Evolutionary conservation across 2,888 invertebrate genomes (phyloP).

Genomic region (Drosophila longiperda): DNA sequence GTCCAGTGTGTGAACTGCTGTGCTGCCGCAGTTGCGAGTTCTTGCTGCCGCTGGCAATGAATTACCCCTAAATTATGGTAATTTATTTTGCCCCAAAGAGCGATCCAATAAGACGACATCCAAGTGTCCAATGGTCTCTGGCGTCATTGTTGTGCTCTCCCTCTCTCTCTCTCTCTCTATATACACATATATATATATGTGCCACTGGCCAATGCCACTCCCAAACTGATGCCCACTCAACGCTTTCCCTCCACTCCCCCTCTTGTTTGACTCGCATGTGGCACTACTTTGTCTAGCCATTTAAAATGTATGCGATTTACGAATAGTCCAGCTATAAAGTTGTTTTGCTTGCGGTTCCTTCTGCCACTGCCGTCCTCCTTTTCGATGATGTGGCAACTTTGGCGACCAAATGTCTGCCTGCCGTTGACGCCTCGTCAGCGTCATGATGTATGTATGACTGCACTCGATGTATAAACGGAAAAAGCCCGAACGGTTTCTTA

Average conservation of each 20-base stretch:
- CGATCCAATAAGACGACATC: conserved; percentile 70
- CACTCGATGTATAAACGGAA: conserved; percentile 31
- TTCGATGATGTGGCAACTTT: conserved; percentile 10
- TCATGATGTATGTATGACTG: conserved; percentile 68
- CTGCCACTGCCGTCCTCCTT: not conserved
- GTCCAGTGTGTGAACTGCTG: conserved; percentile 49
- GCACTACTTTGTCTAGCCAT: conserved; percentile 51
- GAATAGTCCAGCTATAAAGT: conserved; percentile 47
- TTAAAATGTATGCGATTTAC: conserved; percentile 54
- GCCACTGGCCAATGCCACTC: not conserved
- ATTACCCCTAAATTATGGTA: conserved; percentile 81
- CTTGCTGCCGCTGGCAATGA: conserved; percentile 69
- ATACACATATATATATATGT: not conserved
- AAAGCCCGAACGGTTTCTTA: not conserved
- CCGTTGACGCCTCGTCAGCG: conserved; percentile 70
- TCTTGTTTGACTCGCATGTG: conserved; percentile 32
- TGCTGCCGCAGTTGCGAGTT: conserved; percentile 40
- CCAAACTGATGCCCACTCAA: not conserved
- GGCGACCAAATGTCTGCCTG: conserved; percentile 62
- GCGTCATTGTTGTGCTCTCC: conserved; percentile 46
- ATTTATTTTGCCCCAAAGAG: conserved; percentile 78
- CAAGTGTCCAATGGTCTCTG: conserved; percentile 49
- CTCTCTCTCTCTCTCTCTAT: not conserved
- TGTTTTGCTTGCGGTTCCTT: conserved; percentile 16
- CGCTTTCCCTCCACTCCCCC: not conserved